Percentiles rank a stretch among this genome's conserved stretches.
Evolutionary conservation across 2,797 vertebrate species (phyloP).

Genomic region (Ficedula albicollis): DNA sequence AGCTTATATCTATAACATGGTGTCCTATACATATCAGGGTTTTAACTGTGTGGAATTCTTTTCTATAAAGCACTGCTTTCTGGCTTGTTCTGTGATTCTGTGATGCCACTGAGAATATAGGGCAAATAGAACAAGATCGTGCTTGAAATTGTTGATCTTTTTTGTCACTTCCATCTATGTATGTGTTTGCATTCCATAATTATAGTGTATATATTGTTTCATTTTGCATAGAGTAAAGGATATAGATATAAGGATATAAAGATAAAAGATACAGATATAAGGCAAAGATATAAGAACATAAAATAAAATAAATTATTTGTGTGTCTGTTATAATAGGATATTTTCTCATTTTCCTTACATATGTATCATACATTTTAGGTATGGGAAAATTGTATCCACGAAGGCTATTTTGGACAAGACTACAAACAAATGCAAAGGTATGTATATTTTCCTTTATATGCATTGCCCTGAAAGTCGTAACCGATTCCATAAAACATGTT

Average conservation of each 20-base stretch:
- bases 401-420: constrained; percentile 99
- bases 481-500: background rate
- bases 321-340: background rate
- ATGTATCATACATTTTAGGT: constrained; percentile 79
- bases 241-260: background rate
- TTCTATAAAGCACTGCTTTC: background rate
- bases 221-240: background rate
- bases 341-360: constrained; percentile 48
- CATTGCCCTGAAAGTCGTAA: background rate
- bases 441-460: constrained; percentile 71
- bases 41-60: background rate
- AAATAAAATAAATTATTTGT: background rate
- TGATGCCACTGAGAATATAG: background rate
- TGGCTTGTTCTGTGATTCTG: background rate
- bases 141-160: background rate
- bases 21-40: background rate
- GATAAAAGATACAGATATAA: too few relatives aligned
- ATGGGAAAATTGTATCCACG: constrained; percentile 98
- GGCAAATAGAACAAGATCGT: background rate
- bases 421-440: constrained; percentile 99
- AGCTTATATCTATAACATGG: background rate
- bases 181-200: background rate
- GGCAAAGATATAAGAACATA: background rate
- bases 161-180: background rate
- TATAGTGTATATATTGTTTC: background rate